These are phyloP conservation scores for Hippocampus abdominalis DNA, from an alignment of 2,113 vertebrate species.

Conservation along the genomic window DNA sequence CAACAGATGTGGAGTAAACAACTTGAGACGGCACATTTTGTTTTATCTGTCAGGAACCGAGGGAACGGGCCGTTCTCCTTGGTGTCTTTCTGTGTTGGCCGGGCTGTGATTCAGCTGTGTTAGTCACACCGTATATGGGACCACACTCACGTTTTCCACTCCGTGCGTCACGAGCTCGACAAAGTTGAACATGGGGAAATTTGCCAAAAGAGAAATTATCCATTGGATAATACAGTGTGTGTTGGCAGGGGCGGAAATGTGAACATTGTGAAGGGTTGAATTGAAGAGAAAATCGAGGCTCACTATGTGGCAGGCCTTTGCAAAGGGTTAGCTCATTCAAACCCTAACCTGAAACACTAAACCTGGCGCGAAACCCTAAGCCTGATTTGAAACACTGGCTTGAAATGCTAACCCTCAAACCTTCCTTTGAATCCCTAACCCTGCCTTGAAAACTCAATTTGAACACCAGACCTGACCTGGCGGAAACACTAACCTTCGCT, in stretches of 20 bases:
- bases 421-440: too few relatives aligned
- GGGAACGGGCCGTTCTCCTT: slow-evolving; percentile 4
- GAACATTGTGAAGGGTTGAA: neutral
- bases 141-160: slow-evolving; percentile 7
- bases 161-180: neutral
- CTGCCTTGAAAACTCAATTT: too few relatives aligned
- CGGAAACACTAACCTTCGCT: too few relatives aligned
- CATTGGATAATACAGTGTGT: neutral
- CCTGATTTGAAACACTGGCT: neutral
- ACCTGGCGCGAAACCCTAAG: neutral
- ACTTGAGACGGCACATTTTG: slow-evolving; percentile 3
- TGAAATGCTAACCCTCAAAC: neutral
- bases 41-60: slow-evolving; percentile 7
- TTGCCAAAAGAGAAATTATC: neutral
- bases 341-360: neutral
- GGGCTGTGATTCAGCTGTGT: slow-evolving; percentile 27
- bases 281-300: neutral
- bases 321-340: neutral
- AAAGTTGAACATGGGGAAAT: slow-evolving; percentile 22
- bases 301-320: neutral
- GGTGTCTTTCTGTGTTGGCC: neutral
- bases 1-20: slow-evolving; percentile 1
- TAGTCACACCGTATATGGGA: slow-evolving; percentile 5
- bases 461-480: too few relatives aligned
- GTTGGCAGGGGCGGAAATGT: neutral